Base-by-base conservation (phyloP, 1,140 invertebrate species). In the Bombus difficillimus region DNA sequence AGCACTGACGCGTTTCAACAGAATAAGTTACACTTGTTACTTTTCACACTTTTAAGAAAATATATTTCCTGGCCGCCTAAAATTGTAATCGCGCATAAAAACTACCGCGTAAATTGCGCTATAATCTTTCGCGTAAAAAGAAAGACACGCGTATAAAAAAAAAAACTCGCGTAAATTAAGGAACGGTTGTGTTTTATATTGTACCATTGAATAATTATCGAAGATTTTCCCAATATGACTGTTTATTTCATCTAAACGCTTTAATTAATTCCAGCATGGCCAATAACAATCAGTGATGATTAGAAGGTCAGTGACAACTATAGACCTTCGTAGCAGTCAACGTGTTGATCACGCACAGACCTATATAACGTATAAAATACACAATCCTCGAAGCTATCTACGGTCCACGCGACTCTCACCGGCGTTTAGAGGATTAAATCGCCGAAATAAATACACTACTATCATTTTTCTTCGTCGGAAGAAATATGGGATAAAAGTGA, bases 311-410 rank as follows among this genome's bases (percentile, higher is more conserved):
- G 9, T 37, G 32, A 9, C 18, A 25, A 10, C 15, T 34, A 32
- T 68, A 68, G 64, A 34, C 9, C 22, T 10, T 22, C 22, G 3
- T 37, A 22, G 34, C 66, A 68, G 66, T 37, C 66, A 34, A 68
- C 9, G 9, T 25, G 34, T 68, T 18, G 9, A 37, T 68, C 22
- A 37, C 34, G 34, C 34, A 37, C 2, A 37, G 22, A 68, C 3
- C 9, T 68, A 68, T 62, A n/a, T 53, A 53, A 53, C 25, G 13
- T 62, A 59, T 34, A 64, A 78, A 64, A 78, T 78, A 64, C 76
- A 43, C 13, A 22, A 53, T 25, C 28, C 32, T 53, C 32, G 12
- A 79, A 43, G 41, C n/a, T 66, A n/a, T 18, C 53, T 59, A 62
- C 25, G 15, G 28, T 62, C 57, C 75, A 77, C 64, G 41, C 41